These are phyloP conservation scores for Xenus cinereus DNA, from an alignment of 2,113 vertebrate species.

Conservation along the genomic window DNA sequence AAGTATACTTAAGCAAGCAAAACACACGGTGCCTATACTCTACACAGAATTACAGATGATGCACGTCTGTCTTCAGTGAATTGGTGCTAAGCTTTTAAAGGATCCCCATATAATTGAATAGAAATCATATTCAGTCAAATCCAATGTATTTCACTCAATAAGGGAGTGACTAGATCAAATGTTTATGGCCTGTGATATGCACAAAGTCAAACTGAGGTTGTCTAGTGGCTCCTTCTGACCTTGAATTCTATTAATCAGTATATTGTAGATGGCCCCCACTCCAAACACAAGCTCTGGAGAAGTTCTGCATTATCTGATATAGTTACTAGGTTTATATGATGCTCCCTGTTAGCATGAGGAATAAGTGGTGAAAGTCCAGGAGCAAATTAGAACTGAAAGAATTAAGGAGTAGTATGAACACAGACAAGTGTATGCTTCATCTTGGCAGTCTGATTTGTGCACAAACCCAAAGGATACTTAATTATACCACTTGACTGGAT, in stretches of 20 bases:
- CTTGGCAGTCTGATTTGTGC: neutral
- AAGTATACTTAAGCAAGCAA: neutral
- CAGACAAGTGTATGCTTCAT: neutral
- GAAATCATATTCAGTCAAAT: neutral
- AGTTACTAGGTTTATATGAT: neutral
- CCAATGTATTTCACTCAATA: neutral
- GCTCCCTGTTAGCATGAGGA: neutral
- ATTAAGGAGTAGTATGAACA: neutral
- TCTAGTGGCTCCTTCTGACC: neutral
- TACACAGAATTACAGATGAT: neutral
- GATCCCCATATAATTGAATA: neutral
- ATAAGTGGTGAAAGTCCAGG: neutral
- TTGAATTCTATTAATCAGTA: neutral
- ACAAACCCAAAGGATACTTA: conserved; percentile 10
- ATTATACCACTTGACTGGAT: neutral
- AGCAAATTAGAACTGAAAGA: neutral
- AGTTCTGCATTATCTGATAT: neutral
- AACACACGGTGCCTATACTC: conserved; percentile 15
- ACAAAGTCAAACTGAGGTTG: neutral
- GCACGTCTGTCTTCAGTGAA: neutral
- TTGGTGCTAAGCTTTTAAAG: neutral
- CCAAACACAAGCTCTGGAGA: neutral
- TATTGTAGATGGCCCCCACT: neutral
- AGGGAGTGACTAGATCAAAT: neutral
- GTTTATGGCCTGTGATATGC: neutral